Percentiles rank a stretch among this genome's conserved stretches.
Evolutionary conservation across 2,797 vertebrate genomes (phyloP).

Genomic region (Morus bassanus): DNA sequence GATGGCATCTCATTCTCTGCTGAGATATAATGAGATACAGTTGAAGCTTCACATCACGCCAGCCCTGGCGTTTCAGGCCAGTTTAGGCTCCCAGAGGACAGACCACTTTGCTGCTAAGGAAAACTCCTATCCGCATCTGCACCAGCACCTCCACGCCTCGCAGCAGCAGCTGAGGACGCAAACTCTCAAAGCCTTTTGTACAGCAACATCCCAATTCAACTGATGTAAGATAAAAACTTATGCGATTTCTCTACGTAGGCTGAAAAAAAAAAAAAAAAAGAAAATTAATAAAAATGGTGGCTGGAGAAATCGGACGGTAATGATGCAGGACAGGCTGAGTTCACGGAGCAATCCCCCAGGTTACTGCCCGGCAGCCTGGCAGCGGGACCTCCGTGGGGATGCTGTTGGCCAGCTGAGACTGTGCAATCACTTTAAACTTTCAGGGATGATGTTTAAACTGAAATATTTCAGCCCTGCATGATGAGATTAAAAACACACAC

Average conservation of each 20-base stretch:
- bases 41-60: neutral
- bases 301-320: neutral
- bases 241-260: neutral
- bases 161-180: neutral
- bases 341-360: neutral
- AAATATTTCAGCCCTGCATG: neutral
- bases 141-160: neutral
- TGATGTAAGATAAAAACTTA: neutral
- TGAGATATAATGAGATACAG: neutral
- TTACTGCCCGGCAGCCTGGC: rapidly evolving
- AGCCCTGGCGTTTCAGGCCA: neutral
- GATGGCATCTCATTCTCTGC: neutral
- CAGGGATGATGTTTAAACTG: neutral
- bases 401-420: neutral
- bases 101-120: neutral
- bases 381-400: neutral
- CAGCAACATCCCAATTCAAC: neutral
- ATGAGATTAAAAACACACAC: neutral
- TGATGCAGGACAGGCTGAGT: neutral
- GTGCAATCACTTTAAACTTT: neutral
- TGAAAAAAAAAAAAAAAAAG: neutral
- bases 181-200: neutral
- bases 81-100: neutral
- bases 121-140: neutral
- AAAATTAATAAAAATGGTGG: neutral